A percentile compares a stretch with the other conserved stretches of the same genome.
These are phyloP conservation scores for Drosophila mayaguana DNA, from an alignment of 2,888 invertebrate genomes.

Conservation along the genomic window DNA sequence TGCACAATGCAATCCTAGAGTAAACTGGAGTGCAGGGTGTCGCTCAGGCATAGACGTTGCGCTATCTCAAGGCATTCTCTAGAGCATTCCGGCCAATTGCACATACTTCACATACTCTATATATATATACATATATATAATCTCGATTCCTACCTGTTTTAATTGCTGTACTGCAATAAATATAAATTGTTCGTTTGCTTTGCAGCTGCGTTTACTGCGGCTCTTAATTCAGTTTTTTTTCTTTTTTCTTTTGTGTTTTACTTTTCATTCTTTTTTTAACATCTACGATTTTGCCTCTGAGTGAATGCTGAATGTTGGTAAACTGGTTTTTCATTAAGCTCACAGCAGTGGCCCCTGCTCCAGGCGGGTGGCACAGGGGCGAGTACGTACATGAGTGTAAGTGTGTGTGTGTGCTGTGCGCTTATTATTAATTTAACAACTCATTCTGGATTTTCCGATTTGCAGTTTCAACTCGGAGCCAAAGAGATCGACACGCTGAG, in stretches of 20 bases:
- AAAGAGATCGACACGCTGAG: slow-evolving; percentile 24
- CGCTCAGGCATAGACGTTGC: neutral
- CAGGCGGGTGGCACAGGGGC: slow-evolving; percentile 30
- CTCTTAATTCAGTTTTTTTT: slow-evolving; percentile 20
- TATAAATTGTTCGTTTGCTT: slow-evolving; percentile 45
- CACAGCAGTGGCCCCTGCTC: slow-evolving; percentile 37
- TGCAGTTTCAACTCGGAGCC: slow-evolving; percentile 47
- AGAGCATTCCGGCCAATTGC: slow-evolving; percentile 3
- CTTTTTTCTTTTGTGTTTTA: neutral
- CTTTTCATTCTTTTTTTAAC: slow-evolving; percentile 40
- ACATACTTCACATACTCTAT: slow-evolving; percentile 14
- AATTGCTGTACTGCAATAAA: slow-evolving; percentile 40
- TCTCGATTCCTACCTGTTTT: slow-evolving; percentile 19
- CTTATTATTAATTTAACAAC: slow-evolving; percentile 79
- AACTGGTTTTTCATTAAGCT: slow-evolving; percentile 76
- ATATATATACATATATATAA: slow-evolving; percentile 23
- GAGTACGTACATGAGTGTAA: neutral
- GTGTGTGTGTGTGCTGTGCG: slow-evolving; percentile 39
- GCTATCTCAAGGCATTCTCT: neutral
- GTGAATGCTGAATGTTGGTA: slow-evolving; percentile 55
- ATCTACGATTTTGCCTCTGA: slow-evolving; percentile 55
- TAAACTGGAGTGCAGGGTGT: neutral
- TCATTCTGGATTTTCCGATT: slow-evolving; percentile 77
- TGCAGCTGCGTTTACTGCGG: slow-evolving; percentile 48
- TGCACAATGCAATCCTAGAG: neutral